Evolutionary conservation across 2,797 vertebrate genomes (phyloP).

Genomic region (Lutjanus campechanus): DNA sequence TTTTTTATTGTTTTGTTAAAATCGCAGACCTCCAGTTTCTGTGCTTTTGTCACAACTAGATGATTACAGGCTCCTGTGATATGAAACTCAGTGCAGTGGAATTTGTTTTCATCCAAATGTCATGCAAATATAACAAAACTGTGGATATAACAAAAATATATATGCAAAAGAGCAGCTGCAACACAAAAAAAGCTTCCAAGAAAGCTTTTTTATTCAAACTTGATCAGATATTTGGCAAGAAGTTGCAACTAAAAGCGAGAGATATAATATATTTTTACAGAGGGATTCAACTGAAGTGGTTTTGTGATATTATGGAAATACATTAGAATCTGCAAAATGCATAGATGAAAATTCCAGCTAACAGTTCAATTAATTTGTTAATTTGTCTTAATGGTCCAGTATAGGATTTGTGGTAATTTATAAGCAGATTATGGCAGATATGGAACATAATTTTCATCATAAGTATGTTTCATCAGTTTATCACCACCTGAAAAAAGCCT

Average conservation of each 20-base stretch:
- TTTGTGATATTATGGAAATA: not conserved
- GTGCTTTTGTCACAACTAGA: conserved; percentile 3
- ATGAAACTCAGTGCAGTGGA: not conserved
- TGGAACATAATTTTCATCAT: no score
- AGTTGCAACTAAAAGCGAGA: not conserved
- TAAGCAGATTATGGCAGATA: no score
- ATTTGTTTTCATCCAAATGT: conserved; percentile 35
- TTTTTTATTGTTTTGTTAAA: not conserved
- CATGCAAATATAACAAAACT: conserved; percentile 17
- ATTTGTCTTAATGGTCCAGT: not conserved
- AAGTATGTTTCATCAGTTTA: no score
- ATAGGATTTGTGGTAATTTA: no score
- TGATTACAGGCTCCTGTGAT: no score
- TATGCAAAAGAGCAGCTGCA: not conserved
- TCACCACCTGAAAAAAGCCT: no score
- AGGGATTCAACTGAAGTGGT: not conserved
- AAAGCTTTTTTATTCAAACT: not conserved
- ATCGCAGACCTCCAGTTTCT: not conserved
- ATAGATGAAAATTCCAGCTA: not conserved
- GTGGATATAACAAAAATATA: not conserved
- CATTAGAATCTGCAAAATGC: not conserved
- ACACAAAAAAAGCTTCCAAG: not conserved
- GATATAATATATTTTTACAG: not conserved
- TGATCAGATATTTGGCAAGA: not conserved
- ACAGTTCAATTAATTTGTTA: not conserved